These are phyloP conservation scores for Idaea dimidiata DNA, from an alignment of 2,888 invertebrate genomes.

Conservation along the genomic window DNA sequence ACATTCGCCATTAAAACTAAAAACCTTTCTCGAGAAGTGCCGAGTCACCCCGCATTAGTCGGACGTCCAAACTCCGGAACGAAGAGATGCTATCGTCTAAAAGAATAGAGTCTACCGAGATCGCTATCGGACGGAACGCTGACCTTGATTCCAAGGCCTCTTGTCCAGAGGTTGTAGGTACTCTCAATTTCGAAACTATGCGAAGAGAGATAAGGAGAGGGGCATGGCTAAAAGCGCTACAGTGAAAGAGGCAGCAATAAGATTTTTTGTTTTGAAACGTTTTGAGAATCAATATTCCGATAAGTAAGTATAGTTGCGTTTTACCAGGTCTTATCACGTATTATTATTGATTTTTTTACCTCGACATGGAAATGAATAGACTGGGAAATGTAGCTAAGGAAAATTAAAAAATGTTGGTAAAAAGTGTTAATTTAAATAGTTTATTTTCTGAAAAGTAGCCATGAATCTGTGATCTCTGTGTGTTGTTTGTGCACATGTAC, in stretches of 20 bases:
- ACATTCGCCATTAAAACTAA: constrained; percentile 10
- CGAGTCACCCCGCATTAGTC: constrained; percentile 26
- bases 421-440: too few species aligned
- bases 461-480: too few species aligned
- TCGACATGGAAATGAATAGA: too few species aligned
- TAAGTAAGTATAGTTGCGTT: too few species aligned
- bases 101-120: constrained; percentile 5
- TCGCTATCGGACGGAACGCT: neutral
- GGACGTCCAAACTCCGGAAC: constrained; percentile 7
- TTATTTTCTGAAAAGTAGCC: too few species aligned
- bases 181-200: neutral
- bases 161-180: neutral
- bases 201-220: neutral
- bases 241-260: neutral
- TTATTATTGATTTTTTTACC: too few species aligned
- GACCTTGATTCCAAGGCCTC: neutral
- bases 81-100: constrained; percentile 9
- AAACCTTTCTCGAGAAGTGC: constrained; percentile 16
- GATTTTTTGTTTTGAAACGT: neutral
- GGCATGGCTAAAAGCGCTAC: neutral
- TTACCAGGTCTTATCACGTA: too few species aligned
- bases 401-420: too few species aligned
- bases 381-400: too few species aligned
- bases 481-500: too few species aligned
- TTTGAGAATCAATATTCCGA: too few species aligned